phyloP scores from a whole-genome alignment of 1,140 invertebrate species.

The Ceratitis capitata region DNA sequence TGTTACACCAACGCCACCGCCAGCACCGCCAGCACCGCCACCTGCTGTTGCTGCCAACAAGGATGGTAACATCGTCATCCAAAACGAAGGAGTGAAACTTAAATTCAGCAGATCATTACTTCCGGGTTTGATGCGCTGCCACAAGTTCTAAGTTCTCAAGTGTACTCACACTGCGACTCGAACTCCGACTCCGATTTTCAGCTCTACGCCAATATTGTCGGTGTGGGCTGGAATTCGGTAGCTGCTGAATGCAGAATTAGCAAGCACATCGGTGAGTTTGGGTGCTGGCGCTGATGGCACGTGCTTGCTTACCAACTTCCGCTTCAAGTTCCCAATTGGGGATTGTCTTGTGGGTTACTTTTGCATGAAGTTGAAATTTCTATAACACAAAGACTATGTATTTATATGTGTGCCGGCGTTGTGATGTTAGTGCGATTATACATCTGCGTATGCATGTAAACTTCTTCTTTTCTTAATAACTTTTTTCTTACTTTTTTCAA shows the following conservation, averaged over 20 bases:
- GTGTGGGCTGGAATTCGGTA: background rate
- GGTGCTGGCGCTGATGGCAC: background rate
- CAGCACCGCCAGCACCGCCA: background rate
- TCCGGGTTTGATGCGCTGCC: conserved; percentile 33
- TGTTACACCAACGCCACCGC: background rate
- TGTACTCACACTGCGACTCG: background rate
- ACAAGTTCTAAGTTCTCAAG: conserved; percentile 15
- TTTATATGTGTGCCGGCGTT: background rate
- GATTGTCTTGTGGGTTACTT: background rate
- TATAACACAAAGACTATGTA: background rate
- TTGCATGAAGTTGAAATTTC: background rate
- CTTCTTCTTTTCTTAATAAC: too few relatives aligned
- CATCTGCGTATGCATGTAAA: too few relatives aligned
- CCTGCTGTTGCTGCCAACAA: too few relatives aligned
- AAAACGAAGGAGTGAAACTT: conserved; percentile 28
- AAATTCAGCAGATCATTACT: conserved; percentile 34
- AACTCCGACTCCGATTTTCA: too few relatives aligned
- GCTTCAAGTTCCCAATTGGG: background rate
- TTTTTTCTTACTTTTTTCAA: too few relatives aligned
- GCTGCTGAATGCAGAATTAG: background rate
- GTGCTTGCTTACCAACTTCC: conserved; percentile 13
- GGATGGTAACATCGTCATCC: background rate
- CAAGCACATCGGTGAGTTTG: too few relatives aligned
- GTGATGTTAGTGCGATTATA: background rate
- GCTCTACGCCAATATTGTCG: conserved; percentile 8